Evolutionary conservation across 37 sponge, comb jelly and placozoan genomes (phyloP).

Genomic region (Mnemiopsis leidyi): DNA sequence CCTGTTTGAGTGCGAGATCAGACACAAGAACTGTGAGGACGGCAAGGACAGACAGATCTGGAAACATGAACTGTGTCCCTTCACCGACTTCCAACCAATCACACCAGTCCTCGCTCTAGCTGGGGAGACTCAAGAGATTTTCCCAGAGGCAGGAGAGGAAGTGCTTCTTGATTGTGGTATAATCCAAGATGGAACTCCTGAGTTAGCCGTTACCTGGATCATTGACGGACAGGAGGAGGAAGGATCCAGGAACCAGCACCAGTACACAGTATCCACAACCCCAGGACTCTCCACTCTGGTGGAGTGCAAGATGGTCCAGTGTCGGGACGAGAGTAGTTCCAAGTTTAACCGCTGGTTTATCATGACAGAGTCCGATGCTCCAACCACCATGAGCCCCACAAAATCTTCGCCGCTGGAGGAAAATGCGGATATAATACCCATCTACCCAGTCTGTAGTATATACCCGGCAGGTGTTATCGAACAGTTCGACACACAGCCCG

Average conservation of each 20-base stretch:
- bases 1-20: not conserved
- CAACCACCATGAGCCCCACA: too few species aligned
- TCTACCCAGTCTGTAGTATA: not conserved
- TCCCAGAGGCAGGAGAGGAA: not conserved
- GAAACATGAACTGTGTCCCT: not conserved
- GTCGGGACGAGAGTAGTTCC: too few species aligned
- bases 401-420: too few species aligned
- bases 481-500: not conserved
- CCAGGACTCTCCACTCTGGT: too few species aligned
- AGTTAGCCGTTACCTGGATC: not conserved
- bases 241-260: too few species aligned
- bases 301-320: too few species aligned
- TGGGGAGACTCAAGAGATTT: not conserved
- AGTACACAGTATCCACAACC: too few species aligned
- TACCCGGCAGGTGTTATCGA: constrained; percentile 28
- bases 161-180: not conserved
- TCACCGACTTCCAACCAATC: not conserved
- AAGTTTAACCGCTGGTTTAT: too few species aligned
- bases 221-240: too few species aligned
- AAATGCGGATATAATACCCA: too few species aligned
- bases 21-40: not conserved
- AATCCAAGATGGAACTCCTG: not conserved
- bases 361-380: too few species aligned
- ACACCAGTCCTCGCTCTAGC: not conserved
- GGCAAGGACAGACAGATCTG: not conserved